These are phyloP conservation scores for Trachymyrmex septentrionalis DNA, from an alignment of 1,140 invertebrate genomes.

Conservation along the genomic window DNA sequence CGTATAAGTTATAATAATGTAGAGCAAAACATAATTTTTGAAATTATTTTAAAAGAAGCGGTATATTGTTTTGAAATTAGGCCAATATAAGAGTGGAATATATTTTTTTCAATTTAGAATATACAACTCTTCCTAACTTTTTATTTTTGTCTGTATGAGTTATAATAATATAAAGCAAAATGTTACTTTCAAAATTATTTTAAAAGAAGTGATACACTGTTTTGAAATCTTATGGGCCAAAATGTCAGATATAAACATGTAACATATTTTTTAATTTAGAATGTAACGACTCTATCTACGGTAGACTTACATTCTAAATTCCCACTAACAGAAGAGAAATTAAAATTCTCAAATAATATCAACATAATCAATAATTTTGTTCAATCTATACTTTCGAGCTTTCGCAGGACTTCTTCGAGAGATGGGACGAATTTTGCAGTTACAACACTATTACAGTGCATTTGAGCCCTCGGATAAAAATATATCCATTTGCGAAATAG, in stretches of 20 bases:
- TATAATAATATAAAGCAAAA: too few species aligned
- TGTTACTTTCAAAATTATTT: neutral
- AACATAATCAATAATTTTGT: neutral
- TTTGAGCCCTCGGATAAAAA: constrained; percentile 16
- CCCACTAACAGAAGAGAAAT: neutral
- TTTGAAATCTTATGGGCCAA: too few species aligned
- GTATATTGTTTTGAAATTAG: too few species aligned
- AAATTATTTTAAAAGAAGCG: too few species aligned
- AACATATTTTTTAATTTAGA: neutral
- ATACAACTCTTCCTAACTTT: too few species aligned
- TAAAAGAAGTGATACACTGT: neutral
- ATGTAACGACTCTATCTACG: neutral
- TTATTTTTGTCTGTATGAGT: too few species aligned
- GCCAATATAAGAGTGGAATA: too few species aligned
- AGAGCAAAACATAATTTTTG: neutral
- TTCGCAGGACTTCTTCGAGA: neutral
- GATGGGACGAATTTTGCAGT: neutral
- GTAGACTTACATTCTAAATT: neutral
- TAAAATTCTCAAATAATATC: constrained; percentile 20
- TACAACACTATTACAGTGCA: neutral
- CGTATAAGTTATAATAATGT: neutral
- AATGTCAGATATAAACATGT: too few species aligned
- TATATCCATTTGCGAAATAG: constrained; percentile 50
- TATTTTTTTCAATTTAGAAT: too few species aligned
- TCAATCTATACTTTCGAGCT: neutral